phyloP scores from a whole-genome alignment of 2,888 invertebrate genomes.

The Lacanobia oleracea region DNA sequence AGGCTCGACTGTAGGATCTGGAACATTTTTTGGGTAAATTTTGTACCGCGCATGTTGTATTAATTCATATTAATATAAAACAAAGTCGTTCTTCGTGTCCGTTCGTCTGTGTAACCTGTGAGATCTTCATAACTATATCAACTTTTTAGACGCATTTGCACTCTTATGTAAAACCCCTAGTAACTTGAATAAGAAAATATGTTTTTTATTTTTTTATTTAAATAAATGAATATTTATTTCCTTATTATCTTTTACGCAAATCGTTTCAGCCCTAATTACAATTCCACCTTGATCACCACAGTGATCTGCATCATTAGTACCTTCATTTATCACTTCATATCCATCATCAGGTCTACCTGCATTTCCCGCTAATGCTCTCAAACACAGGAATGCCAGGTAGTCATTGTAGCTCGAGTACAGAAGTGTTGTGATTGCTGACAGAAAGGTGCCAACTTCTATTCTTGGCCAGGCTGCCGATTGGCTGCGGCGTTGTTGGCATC shows the following conservation, averaged over 20 bases:
- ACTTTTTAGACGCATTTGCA: no score
- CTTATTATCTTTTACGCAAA: neutral
- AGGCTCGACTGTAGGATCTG: neutral
- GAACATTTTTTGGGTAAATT: neutral
- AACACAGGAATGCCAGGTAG: conserved; percentile 53
- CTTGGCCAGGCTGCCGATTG: conserved; percentile 48
- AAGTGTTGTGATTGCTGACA: conserved; percentile 71
- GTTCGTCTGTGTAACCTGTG: no score
- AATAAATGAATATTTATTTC: neutral
- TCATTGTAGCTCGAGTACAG: conserved; percentile 20
- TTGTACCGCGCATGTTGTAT: neutral
- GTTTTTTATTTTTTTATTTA: no score
- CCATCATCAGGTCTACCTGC: conserved; percentile 35
- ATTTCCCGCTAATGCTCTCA: conserved; percentile 39
- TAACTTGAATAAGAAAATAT: no score
- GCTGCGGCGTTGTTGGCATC: conserved; percentile 47
- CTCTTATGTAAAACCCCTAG: no score
- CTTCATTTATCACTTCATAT: conserved; percentile 15
- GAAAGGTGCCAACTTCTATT: conserved; percentile 70
- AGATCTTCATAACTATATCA: no score
- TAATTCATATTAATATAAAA: neutral
- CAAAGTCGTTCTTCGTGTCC: no score
- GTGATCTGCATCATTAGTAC: conserved; percentile 8
- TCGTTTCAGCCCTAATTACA: conserved; percentile 6
- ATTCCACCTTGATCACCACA: neutral